phyloP scores from a whole-genome alignment of 2,113 vertebrate species.

The Formicarius rufipectus region DNA sequence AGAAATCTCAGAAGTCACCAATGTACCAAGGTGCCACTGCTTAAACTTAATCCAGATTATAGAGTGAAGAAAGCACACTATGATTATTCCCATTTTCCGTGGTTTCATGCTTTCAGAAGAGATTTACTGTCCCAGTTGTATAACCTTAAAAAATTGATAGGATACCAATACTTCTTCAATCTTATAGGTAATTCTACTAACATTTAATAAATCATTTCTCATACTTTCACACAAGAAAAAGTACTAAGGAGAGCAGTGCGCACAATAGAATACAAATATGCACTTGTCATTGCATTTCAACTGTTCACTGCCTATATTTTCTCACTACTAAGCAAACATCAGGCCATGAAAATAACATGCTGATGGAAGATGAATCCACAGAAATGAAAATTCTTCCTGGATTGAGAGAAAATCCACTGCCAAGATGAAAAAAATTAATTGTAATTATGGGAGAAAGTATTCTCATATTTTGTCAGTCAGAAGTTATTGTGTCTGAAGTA shows the following conservation, averaged over 20 bases:
- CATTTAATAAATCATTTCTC: not conserved
- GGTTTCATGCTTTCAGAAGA: not conserved
- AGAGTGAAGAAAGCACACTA: not conserved
- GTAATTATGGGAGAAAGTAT: not conserved
- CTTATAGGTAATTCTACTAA: not conserved
- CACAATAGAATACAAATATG: not conserved
- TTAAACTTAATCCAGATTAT: not conserved
- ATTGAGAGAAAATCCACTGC: not conserved
- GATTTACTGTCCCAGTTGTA: not conserved
- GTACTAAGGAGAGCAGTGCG: not conserved
- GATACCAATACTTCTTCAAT: not conserved
- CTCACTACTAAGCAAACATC: not conserved
- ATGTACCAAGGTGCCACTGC: not conserved
- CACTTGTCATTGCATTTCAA: not conserved
- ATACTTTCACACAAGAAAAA: not conserved
- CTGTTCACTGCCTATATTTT: not conserved
- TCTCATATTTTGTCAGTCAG: not conserved
- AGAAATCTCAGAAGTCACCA: not conserved
- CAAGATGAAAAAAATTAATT: not conserved
- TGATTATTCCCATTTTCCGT: not conserved
- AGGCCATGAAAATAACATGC: not conserved
- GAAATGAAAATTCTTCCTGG: not conserved
- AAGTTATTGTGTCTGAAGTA: not conserved
- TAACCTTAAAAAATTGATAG: not conserved
- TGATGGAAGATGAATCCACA: not conserved